Evolutionary conservation across 2,113 vertebrate genomes (phyloP).

Genomic region (Tachuris rubrigastra): DNA sequence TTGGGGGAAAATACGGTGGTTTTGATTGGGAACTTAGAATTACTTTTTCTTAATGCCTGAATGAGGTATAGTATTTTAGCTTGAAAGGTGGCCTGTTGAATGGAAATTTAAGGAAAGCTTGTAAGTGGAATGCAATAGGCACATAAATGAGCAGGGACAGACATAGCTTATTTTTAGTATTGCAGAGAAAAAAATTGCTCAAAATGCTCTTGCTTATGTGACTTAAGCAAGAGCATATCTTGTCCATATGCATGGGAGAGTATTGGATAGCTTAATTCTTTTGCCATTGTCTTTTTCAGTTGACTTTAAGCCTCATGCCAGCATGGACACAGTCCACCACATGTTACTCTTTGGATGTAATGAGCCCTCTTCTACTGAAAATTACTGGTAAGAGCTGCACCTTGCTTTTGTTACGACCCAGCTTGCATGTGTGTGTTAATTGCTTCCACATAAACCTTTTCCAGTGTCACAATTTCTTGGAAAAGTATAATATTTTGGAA

Average conservation of each 20-base stretch:
- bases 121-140: not conserved
- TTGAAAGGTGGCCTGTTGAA: not conserved
- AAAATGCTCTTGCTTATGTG: not conserved
- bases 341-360: conserved; percentile 95
- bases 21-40: not conserved
- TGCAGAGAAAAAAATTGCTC: not conserved
- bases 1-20: not conserved
- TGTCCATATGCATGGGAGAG: not conserved
- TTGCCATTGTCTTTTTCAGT: conserved; percentile 76
- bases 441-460: not conserved
- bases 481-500: not conserved
- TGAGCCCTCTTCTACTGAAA: conserved; percentile 82
- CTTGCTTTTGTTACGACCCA: not conserved
- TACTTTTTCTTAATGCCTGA: not conserved
- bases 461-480: not conserved
- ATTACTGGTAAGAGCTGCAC: conserved; percentile 84
- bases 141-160: not conserved
- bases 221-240: not conserved
- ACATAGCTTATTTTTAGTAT: not conserved
- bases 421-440: not conserved
- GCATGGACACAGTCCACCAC: conserved; percentile 95
- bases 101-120: not conserved
- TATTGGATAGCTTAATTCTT: not conserved
- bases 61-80: not conserved
- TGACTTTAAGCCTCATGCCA: conserved; percentile 94